Conservation (phyloP, 2,797 vertebrate genomes). For the Leptoclinus maculatus region DNA sequence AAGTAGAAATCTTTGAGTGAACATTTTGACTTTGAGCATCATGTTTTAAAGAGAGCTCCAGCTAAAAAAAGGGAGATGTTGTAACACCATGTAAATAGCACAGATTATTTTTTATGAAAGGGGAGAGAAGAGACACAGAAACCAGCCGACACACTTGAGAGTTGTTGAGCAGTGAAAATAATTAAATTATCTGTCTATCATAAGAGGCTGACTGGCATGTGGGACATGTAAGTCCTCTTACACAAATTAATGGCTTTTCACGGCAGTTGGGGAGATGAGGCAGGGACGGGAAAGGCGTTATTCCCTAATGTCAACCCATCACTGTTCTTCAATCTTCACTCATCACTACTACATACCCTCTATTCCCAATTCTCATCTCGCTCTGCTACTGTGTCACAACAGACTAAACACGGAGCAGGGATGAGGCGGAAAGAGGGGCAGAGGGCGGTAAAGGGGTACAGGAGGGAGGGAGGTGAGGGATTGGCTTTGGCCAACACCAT, state of each 20-base stretch:
- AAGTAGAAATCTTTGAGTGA: background rate
- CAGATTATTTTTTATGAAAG: background rate
- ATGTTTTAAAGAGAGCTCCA: conserved; percentile 2
- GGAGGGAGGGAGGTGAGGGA: background rate
- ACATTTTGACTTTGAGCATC: background rate
- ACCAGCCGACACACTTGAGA: conserved; percentile 41
- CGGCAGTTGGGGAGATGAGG: conserved; percentile 35
- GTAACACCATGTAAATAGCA: conserved; percentile 19
- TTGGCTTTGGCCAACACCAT: conserved; percentile 1
- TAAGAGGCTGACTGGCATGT: conserved; percentile 47
- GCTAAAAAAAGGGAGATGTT: background rate
- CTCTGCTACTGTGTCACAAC: conserved; percentile 44
- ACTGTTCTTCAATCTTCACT: conserved; percentile 65
- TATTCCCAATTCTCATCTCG: conserved; percentile 60
- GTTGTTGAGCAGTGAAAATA: conserved; percentile 43
- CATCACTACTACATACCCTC: conserved; percentile 43
- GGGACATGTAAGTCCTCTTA: conserved; percentile 67
- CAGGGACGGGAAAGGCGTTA: conserved; percentile 18
- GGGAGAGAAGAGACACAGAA: conserved; percentile 1
- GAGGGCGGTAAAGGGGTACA: background rate
- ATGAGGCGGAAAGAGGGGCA: background rate
- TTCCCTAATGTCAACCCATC: conserved; percentile 66
- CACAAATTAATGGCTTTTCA: conserved; percentile 74
- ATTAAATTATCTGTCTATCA: conserved; percentile 62
- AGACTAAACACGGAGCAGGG: conserved; percentile 30